phyloP scores from a whole-genome alignment of 2,888 invertebrate genomes.

The Tyria jacobaeae region DNA sequence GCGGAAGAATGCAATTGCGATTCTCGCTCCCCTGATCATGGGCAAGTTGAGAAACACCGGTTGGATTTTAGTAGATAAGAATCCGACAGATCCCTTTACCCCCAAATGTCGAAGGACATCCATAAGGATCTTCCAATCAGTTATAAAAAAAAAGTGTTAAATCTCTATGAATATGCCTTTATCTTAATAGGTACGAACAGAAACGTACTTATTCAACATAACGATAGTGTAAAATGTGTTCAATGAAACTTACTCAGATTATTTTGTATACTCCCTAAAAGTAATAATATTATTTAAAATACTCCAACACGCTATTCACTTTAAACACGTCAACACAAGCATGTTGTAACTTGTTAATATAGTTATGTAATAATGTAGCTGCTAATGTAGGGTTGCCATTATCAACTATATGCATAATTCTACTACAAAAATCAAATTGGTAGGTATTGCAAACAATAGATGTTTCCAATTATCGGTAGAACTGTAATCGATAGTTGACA shows the following conservation, averaged over 20 bases:
- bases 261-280: not conserved
- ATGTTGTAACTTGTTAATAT: not conserved
- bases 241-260: slow-evolving; percentile 5
- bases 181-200: too few relatives aligned
- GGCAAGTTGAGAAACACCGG: too few relatives aligned
- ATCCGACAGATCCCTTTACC: too few relatives aligned
- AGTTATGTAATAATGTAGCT: slow-evolving; percentile 1
- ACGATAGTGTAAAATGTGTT: too few relatives aligned
- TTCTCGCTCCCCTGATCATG: too few relatives aligned
- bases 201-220: too few relatives aligned
- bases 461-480: not conserved
- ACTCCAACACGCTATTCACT: not conserved
- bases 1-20: too few relatives aligned
- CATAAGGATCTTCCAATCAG: too few relatives aligned
- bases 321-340: not conserved
- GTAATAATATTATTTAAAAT: not conserved
- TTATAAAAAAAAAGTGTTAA: too few relatives aligned
- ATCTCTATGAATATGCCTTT: too few relatives aligned
- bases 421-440: slow-evolving; percentile 4
- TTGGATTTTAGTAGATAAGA: too few relatives aligned
- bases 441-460: slow-evolving; percentile 7
- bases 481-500: not conserved
- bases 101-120: too few relatives aligned
- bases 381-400: slow-evolving; percentile 4
- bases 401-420: slow-evolving; percentile 1